phyloP scores from a whole-genome alignment of 2,888 invertebrate genomes.

The Diplolepis rosae region DNA sequence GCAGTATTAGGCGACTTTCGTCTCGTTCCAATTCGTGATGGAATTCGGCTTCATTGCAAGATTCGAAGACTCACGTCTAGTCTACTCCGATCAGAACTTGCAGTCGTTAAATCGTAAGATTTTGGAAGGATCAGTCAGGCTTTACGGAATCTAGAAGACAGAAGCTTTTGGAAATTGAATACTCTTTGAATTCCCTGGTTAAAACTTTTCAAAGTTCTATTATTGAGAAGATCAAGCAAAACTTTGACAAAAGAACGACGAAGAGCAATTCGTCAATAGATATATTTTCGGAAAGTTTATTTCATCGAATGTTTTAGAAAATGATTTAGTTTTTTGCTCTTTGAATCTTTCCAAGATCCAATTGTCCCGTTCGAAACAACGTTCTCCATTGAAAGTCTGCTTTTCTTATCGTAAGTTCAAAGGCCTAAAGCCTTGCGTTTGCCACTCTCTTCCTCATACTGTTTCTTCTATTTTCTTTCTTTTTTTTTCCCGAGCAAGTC shows the following conservation, averaged over 20 bases:
- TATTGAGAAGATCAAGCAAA: not conserved
- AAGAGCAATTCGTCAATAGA: too few relatives aligned
- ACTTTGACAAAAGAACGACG: not conserved
- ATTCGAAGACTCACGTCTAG: not conserved
- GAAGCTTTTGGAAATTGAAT: not conserved
- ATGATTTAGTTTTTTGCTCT: not conserved
- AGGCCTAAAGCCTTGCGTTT: not conserved
- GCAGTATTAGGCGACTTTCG: not conserved
- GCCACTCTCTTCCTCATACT: conserved; percentile 23
- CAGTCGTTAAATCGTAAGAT: conserved; percentile 7
- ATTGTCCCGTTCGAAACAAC: not conserved
- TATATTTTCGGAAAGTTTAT: too few relatives aligned
- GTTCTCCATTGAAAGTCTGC: not conserved
- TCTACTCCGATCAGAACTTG: not conserved
- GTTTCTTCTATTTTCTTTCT: conserved; percentile 32
- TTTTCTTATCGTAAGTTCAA: not conserved
- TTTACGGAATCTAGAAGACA: not conserved
- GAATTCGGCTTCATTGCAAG: conserved; percentile 1
- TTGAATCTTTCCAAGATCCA: not conserved
- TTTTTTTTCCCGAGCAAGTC: conserved; percentile 38
- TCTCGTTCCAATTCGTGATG: not conserved
- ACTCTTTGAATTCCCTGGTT: not conserved
- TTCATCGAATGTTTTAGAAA: not conserved
- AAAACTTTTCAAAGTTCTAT: not conserved
- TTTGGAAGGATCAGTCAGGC: conserved; percentile 8